These are phyloP conservation scores for Coracopsis vasa DNA, from an alignment of 2,113 vertebrate genomes.

Conservation along the genomic window DNA sequence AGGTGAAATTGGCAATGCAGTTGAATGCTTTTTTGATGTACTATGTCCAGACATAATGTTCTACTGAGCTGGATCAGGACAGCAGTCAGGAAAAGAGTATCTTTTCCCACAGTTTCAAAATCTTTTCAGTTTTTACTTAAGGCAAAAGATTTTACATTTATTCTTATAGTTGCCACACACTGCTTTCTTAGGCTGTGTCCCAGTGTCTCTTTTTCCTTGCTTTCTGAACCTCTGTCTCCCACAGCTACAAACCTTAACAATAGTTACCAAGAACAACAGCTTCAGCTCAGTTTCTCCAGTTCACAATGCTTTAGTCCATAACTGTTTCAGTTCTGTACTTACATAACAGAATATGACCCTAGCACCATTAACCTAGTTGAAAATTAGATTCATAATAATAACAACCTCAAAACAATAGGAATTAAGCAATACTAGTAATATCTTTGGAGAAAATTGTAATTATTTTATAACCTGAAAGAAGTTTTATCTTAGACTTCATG, in stretches of 20 bases:
- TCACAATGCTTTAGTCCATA: not conserved
- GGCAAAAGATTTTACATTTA: not conserved
- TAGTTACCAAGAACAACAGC: not conserved
- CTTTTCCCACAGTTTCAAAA: not conserved
- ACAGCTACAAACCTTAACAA: not conserved
- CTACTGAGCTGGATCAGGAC: not conserved
- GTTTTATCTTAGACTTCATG: not conserved
- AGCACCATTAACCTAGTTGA: not conserved
- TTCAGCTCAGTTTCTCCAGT: not conserved
- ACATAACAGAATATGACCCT: not conserved
- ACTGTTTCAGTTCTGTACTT: not conserved
- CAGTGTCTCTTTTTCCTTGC: not conserved
- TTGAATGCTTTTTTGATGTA: not conserved
- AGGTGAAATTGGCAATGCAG: not conserved
- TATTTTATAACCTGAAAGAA: not conserved
- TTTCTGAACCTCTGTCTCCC: not conserved
- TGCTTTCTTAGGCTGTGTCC: not conserved
- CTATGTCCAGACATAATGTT: not conserved
- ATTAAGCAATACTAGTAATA: not conserved
- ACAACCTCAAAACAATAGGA: not conserved
- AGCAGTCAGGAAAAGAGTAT: not conserved
- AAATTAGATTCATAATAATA: not conserved
- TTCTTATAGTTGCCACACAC: not conserved
- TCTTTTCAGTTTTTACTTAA: not conserved
- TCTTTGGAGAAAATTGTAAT: not conserved